Evolutionary conservation across 2,113 vertebrate species (phyloP).

Genomic region (Neolamprologus hecqui): DNA sequence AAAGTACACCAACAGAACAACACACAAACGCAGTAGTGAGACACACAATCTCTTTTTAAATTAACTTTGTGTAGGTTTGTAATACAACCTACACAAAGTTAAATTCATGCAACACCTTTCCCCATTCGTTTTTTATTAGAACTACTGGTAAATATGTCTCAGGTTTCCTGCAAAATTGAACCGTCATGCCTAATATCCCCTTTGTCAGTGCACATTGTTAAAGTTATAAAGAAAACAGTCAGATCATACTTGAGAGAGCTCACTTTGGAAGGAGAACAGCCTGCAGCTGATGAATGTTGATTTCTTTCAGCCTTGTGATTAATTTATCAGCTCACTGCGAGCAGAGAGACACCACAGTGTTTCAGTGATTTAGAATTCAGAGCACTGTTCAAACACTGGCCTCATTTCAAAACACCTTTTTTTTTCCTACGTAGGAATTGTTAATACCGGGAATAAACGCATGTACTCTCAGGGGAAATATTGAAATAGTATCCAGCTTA

Average conservation of each 20-base stretch:
- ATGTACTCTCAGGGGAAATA: neutral
- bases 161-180: neutral
- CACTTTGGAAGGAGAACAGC: neutral
- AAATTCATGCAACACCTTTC: neutral
- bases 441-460: neutral
- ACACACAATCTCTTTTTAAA: neutral
- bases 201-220: neutral
- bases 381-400: slow-evolving; percentile 22
- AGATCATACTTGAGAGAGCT: neutral
- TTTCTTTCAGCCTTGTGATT: slow-evolving; percentile 19
- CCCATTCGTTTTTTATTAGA: neutral
- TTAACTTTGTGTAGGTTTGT: neutral
- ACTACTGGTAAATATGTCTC: neutral
- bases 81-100: neutral
- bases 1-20: neutral
- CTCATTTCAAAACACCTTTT: slow-evolving; percentile 25
- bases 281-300: slow-evolving; percentile 26
- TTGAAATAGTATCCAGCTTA: neutral
- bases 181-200: neutral
- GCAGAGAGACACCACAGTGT: slow-evolving; percentile 10
- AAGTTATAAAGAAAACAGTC: neutral
- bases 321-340: slow-evolving; percentile 21
- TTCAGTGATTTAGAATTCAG: slow-evolving; percentile 60
- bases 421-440: neutral
- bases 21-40: neutral